Evolutionary conservation across 2,113 vertebrate genomes (phyloP).

Genomic region (Halcyon senegalensis): DNA sequence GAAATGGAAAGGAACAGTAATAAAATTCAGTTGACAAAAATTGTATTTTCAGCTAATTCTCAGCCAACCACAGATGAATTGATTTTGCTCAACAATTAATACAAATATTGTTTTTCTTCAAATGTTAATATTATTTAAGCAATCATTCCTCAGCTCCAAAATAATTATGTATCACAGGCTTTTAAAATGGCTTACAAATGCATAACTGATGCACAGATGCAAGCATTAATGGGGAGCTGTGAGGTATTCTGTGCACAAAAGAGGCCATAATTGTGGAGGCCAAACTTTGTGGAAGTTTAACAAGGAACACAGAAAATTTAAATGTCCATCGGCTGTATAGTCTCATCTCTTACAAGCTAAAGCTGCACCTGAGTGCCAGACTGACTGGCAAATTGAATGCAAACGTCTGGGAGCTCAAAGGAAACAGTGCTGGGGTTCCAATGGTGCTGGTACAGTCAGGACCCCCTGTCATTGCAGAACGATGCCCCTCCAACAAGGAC

Average conservation of each 20-base stretch:
- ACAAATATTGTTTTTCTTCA: conserved; percentile 23
- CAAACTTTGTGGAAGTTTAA: background rate
- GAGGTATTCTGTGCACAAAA: background rate
- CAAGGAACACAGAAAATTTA: background rate
- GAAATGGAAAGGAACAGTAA: background rate
- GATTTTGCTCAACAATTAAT: conserved; percentile 36
- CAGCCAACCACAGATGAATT: background rate
- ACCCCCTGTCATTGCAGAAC: background rate
- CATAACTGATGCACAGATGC: background rate
- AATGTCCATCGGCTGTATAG: background rate
- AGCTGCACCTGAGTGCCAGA: background rate
- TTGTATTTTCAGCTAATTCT: background rate
- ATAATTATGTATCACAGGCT: background rate
- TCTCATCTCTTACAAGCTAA: background rate
- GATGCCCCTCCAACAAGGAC: background rate
- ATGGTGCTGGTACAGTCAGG: background rate
- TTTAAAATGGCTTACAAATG: background rate
- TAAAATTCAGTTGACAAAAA: conserved; percentile 35
- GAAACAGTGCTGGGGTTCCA: background rate
- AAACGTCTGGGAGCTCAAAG: background rate
- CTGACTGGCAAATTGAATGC: background rate
- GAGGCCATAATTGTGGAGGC: background rate
- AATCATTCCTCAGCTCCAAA: background rate
- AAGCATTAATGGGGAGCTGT: background rate
- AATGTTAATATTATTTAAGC: conserved; percentile 27